These are phyloP conservation scores for Neosalanx taihuensis DNA, from an alignment of 2,797 vertebrate species.

Conservation along the genomic window DNA sequence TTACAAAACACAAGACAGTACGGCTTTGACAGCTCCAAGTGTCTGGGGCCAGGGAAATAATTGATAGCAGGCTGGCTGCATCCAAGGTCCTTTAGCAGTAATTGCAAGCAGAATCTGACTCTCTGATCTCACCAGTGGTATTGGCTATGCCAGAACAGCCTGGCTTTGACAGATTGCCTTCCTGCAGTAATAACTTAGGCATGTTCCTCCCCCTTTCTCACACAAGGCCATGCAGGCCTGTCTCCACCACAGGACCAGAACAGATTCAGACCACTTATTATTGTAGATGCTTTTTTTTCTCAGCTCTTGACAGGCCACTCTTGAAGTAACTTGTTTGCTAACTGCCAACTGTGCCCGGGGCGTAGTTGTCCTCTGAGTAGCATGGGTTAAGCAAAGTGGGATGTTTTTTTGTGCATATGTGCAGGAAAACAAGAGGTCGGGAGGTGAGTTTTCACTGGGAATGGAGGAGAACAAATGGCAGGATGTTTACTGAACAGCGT, in stretches of 20 bases:
- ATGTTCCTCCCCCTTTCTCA: conserved; percentile 88
- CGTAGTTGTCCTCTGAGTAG: conserved; percentile 57
- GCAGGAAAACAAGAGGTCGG: conserved; percentile 18
- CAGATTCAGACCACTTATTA: conserved; percentile 80
- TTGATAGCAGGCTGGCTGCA: conserved; percentile 97
- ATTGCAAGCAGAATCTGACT: conserved; percentile 99
- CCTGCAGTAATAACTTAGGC: conserved; percentile 98
- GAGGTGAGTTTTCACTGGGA: conserved; percentile 30
- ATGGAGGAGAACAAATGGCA: background rate
- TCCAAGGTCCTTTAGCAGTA: conserved; percentile 99
- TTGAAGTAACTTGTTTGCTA: conserved; percentile 83
- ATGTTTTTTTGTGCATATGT: conserved; percentile 26
- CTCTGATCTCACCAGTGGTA: conserved; percentile 99
- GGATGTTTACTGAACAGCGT: background rate
- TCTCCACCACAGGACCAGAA: conserved; percentile 82
- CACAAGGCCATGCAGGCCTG: conserved; percentile 83
- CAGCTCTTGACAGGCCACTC: conserved; percentile 76
- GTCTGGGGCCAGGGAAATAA: conserved; percentile 96
- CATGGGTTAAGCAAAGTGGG: conserved; percentile 39
- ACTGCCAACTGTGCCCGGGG: conserved; percentile 71
- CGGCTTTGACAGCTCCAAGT: conserved; percentile 97
- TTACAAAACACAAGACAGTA: conserved; percentile 98
- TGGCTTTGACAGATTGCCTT: conserved; percentile 98
- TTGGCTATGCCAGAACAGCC: conserved; percentile 94
- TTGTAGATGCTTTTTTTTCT: conserved; percentile 74